Percentiles rank a stretch among this genome's conserved stretches.
Conservation (phyloP, 2,888 invertebrate genomes). For the Tubulanus polymorphus region DNA sequence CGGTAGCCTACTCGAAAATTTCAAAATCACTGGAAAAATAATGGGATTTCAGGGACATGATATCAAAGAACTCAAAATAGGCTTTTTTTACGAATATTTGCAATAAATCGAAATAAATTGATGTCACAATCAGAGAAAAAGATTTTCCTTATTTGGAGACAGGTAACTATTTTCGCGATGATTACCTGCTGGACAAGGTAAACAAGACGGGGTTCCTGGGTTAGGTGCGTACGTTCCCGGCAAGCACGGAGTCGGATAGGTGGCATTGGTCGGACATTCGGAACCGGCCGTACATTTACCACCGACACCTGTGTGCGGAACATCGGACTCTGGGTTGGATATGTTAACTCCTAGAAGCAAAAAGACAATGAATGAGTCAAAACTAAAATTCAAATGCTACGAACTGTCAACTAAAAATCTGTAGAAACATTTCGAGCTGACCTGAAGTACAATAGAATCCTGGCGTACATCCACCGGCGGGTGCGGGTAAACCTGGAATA, state of each 20-base stretch:
- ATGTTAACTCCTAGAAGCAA: constrained; percentile 35
- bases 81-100: no score
- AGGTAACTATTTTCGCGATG: neutral
- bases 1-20: no score
- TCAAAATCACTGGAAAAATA: no score
- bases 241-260: constrained; percentile 28
- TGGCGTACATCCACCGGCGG: constrained; percentile 33
- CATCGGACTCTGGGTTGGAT: constrained; percentile 28
- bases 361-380: neutral
- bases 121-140: neutral
- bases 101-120: no score
- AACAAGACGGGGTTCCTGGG: constrained; percentile 27
- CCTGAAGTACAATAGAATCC: constrained; percentile 45
- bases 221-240: constrained; percentile 36
- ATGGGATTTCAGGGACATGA: no score
- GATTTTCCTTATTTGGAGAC: neutral
- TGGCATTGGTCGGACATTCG: constrained; percentile 35
- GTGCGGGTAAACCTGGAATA: constrained; percentile 32
- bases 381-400: neutral
- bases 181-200: constrained; percentile 37
- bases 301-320: constrained; percentile 35
- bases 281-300: constrained; percentile 41
- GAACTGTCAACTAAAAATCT: neutral
- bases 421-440: constrained; percentile 14
- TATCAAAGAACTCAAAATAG: no score